phyloP scores from a whole-genome alignment of 30 jellyfish, hydroid and myxozoan genomes.

The Haliclystus octoradiatus region DNA sequence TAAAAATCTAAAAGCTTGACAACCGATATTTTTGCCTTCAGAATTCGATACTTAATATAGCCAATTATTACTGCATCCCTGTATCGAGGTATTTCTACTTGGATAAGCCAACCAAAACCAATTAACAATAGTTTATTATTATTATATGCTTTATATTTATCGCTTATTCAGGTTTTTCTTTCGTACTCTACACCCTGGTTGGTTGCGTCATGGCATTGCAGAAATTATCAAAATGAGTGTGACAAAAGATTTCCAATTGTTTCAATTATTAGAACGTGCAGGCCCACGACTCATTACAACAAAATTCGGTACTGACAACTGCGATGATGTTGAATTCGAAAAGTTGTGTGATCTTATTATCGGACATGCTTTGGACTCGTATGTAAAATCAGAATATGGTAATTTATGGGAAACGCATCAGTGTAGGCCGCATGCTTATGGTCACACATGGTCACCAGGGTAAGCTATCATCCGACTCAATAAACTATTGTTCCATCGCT shows the following conservation, averaged over 20 bases:
- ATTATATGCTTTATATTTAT: too few species aligned
- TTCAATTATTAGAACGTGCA: conserved; percentile 27
- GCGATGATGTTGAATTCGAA: conserved; percentile 26
- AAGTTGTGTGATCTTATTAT: conserved; percentile 26
- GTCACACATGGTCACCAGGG: conserved; percentile 57
- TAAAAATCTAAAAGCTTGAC: too few species aligned
- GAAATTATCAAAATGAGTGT: conserved; percentile 50
- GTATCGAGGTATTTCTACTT: too few species aligned
- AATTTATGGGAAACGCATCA: conserved; percentile 50
- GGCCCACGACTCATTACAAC: conserved; percentile 44
- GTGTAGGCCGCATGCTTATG: conserved; percentile 51
- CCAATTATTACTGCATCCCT: too few species aligned
- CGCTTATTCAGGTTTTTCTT: too few species aligned
- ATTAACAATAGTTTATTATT: too few species aligned
- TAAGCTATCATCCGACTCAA: too few species aligned
- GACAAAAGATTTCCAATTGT: conserved; percentile 19
- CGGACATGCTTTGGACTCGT: conserved; percentile 39
- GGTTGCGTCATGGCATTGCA: conserved; percentile 52
- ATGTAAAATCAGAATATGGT: conserved; percentile 38
- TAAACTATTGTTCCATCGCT: too few species aligned
- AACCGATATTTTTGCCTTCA: too few species aligned
- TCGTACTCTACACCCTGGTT: conserved; percentile 24
- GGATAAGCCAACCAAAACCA: too few species aligned
- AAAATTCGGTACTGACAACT: conserved; percentile 27
- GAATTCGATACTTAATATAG: too few species aligned